Evolutionary conservation across 2,888 invertebrate genomes (phyloP).

Genomic region (Mongoloraphidia duomilia): DNA sequence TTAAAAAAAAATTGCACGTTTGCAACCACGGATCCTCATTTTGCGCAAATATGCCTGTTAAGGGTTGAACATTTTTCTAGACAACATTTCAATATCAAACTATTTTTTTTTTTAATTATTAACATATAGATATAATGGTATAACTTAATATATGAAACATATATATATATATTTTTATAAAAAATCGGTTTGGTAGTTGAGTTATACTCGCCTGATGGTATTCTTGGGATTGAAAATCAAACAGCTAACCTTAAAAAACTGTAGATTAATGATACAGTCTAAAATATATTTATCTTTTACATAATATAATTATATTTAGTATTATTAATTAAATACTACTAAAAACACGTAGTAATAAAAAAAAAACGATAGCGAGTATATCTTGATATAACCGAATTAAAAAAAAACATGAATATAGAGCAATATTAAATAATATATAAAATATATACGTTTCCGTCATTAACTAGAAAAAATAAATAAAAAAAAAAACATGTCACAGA

Average conservation of each 20-base stretch:
- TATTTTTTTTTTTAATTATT: neutral
- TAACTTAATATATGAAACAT: neutral
- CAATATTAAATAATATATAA: slow-evolving; percentile 5
- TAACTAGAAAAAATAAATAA: slow-evolving; percentile 2
- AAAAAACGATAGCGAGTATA: neutral
- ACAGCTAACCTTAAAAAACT: neutral
- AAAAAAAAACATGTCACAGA: neutral
- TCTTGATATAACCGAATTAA: slow-evolving; percentile 2
- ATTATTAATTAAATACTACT: too few relatives aligned
- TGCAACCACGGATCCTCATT: too few relatives aligned
- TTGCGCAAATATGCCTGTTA: too few relatives aligned
- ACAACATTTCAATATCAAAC: too few relatives aligned
- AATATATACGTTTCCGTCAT: slow-evolving; percentile 5
- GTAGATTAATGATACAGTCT: too few relatives aligned
- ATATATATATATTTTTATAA: slow-evolving; percentile 7
- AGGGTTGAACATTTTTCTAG: too few relatives aligned
- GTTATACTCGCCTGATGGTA: neutral
- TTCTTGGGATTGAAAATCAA: neutral
- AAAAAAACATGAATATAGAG: slow-evolving; percentile 1
- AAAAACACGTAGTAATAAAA: neutral
- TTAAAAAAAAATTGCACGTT: too few relatives aligned
- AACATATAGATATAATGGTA: neutral
- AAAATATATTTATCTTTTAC: too few relatives aligned
- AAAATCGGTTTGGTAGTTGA: neutral
- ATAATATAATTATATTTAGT: too few relatives aligned